Percentiles rank a stretch among this genome's conserved stretches.
Evolutionary conservation across 2,797 vertebrate genomes (phyloP).

Genomic region (Neosalanx taihuensis): DNA sequence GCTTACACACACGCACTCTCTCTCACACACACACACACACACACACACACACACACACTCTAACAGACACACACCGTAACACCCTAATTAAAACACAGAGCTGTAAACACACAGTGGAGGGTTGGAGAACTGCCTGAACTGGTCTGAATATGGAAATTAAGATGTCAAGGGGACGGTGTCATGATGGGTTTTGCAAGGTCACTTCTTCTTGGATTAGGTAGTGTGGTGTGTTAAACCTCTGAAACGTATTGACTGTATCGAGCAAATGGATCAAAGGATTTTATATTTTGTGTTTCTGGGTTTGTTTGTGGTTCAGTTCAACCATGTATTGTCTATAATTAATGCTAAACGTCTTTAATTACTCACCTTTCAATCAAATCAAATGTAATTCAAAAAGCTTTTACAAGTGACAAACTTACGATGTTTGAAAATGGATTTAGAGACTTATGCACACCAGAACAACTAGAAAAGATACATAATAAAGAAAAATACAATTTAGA

Average conservation of each 20-base stretch:
- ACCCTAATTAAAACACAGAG: slow-evolving; percentile 52
- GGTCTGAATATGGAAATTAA: slow-evolving; percentile 17
- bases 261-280: not conserved
- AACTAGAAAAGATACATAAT: no score
- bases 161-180: slow-evolving; percentile 14
- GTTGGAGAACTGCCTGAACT: slow-evolving; percentile 27
- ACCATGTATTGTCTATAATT: no score
- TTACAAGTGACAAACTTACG: no score
- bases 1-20: slow-evolving; percentile 7
- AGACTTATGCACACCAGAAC: no score
- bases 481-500: no score
- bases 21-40: slow-evolving; percentile 2
- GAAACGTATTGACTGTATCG: not conserved
- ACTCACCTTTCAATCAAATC: no score
- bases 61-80: not conserved
- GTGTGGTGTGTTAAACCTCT: not conserved
- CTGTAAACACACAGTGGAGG: slow-evolving; percentile 28
- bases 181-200: slow-evolving; percentile 23
- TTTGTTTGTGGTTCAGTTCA: no score
- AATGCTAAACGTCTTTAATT: no score
- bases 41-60: slow-evolving; percentile 14
- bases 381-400: no score
- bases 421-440: no score
- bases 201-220: not conserved
- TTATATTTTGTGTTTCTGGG: no score